These are phyloP conservation scores for Silurus glanis DNA, from an alignment of 2,113 vertebrate genomes.

Conservation along the genomic window DNA sequence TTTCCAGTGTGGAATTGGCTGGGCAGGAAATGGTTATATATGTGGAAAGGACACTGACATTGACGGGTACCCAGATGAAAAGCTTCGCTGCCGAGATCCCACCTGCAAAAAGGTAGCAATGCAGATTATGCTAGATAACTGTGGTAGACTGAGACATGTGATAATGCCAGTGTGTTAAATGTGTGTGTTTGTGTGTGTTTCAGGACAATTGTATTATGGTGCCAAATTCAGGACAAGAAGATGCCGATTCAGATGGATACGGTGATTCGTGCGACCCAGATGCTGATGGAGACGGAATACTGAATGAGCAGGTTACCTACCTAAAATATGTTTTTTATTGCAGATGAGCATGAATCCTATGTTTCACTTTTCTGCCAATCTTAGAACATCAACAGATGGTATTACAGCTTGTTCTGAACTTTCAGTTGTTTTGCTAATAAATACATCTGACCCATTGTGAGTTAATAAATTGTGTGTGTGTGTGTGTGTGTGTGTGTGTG, in stretches of 20 bases:
- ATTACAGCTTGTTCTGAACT: background rate
- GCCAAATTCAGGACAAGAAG: constrained; percentile 98
- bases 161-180: background rate
- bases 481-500: background rate
- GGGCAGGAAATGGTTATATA: constrained; percentile 92
- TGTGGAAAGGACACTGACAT: constrained; percentile 97
- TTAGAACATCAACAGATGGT: background rate
- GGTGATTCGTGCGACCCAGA: constrained; percentile 93
- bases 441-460: background rate
- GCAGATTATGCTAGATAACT: background rate
- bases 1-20: constrained; percentile 90
- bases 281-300: constrained; percentile 92
- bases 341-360: background rate
- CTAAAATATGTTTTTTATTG: background rate
- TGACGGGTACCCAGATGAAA: constrained; percentile 93
- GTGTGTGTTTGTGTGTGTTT: constrained; percentile 30
- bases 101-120: constrained; percentile 86
- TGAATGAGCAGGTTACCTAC: constrained; percentile 85
- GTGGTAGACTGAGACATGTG: background rate
- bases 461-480: background rate
- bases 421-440: background rate
- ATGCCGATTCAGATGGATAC: constrained; percentile 83
- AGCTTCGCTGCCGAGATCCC: constrained; percentile 83
- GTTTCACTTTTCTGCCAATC: background rate
- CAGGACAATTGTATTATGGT: constrained; percentile 93